Percentiles rank a stretch among this genome's conserved stretches.
Conservation (phyloP, 2,888 invertebrate species). For the Apodemia zela region DNA sequence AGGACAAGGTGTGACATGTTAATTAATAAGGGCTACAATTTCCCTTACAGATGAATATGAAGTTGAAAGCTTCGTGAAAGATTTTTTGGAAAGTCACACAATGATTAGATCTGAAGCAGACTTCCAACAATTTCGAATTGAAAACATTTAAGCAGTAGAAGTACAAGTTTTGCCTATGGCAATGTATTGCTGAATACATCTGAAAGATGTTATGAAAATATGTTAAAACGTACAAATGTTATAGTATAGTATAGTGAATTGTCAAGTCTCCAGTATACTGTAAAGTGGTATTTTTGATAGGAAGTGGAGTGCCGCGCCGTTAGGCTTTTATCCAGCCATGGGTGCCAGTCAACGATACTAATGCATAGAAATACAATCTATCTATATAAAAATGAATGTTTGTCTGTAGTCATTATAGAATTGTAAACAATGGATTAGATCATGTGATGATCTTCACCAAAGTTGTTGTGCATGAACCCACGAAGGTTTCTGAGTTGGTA, state of each 20-base stretch:
- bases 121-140: slow-evolving; percentile 61
- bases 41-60: slow-evolving; percentile 74
- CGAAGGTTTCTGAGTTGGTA: too few species aligned
- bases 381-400: too few species aligned
- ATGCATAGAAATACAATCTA: too few species aligned
- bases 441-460: too few species aligned
- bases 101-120: slow-evolving; percentile 76
- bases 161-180: not conserved
- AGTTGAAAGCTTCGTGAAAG: slow-evolving; percentile 70
- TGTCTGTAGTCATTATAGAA: too few species aligned
- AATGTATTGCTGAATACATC: not conserved
- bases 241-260: not conserved
- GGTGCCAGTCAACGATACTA: too few species aligned
- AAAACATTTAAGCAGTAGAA: slow-evolving; percentile 43
- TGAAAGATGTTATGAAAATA: not conserved
- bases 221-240: not conserved
- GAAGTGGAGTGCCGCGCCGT: too few species aligned
- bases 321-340: too few species aligned
- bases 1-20: not conserved
- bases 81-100: slow-evolving; percentile 73
- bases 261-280: not conserved
- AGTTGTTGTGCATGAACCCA: too few species aligned
- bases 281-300: not conserved
- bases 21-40: not conserved
- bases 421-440: too few species aligned